These are phyloP conservation scores for Dendrophyllia cribrosa DNA, from an alignment of 64 coral and sea anemone genomes.

Conservation along the genomic window DNA sequence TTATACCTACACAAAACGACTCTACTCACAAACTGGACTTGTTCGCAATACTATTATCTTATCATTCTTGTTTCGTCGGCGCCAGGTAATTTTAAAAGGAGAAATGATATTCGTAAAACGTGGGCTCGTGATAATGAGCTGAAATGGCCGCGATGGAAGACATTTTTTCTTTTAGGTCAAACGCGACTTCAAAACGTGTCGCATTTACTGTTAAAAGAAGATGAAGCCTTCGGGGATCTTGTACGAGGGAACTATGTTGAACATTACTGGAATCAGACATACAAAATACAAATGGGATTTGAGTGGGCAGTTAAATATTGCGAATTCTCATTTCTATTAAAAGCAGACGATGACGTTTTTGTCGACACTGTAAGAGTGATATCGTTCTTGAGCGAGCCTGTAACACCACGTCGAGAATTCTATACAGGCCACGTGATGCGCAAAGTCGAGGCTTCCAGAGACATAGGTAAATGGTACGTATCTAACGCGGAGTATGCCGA, in stretches of 20 bases:
- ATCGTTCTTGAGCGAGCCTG: slow-evolving; percentile 1
- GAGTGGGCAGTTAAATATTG: slow-evolving; percentile 59
- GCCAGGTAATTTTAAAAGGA: slow-evolving; percentile 16
- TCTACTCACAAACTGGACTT: not conserved
- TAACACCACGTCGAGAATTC: not conserved
- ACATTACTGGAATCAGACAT: slow-evolving; percentile 10
- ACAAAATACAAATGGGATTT: slow-evolving; percentile 41
- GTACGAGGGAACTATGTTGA: slow-evolving; percentile 17
- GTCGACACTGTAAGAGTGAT: slow-evolving; percentile 39
- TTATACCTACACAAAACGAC: too few relatives aligned
- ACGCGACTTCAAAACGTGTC: slow-evolving; percentile 20
- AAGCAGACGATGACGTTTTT: slow-evolving; percentile 55
- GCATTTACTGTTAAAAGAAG: not conserved
- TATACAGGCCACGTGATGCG: slow-evolving; percentile 64
- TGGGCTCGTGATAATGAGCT: slow-evolving; percentile 47
- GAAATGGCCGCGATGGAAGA: slow-evolving; percentile 11
- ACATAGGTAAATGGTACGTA: too few relatives aligned
- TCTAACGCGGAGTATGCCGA: too few relatives aligned
- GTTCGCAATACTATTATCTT: not conserved
- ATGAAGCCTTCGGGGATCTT: too few relatives aligned
- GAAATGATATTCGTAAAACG: slow-evolving; percentile 56
- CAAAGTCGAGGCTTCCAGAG: too few relatives aligned
- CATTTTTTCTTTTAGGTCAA: slow-evolving; percentile 21
- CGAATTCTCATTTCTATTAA: slow-evolving; percentile 57
- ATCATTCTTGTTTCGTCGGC: slow-evolving; percentile 50